Percentiles rank a stretch among this genome's conserved stretches.
Conservation (phyloP, 2,888 invertebrate genomes). For the Troilus luridus region DNA sequence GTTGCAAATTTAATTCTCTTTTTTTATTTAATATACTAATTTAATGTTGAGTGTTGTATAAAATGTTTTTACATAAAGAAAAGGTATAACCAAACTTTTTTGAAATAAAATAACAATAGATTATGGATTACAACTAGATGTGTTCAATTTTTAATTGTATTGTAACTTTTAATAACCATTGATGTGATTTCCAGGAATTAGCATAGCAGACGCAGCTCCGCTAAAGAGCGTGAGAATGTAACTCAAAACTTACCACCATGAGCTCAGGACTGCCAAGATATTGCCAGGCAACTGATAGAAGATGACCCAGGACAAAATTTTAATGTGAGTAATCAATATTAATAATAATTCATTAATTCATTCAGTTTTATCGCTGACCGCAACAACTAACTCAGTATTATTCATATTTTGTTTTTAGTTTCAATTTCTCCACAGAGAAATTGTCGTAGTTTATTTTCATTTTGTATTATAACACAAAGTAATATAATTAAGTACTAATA, state of each 20-base stretch:
- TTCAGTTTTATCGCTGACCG: too few relatives aligned
- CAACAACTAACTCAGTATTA: too few relatives aligned
- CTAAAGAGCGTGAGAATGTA: slow-evolving; percentile 88
- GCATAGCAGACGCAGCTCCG: slow-evolving; percentile 92
- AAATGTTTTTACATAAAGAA: too few relatives aligned
- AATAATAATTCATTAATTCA: neutral
- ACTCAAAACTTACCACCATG: slow-evolving; percentile 75
- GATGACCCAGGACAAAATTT: slow-evolving; percentile 82
- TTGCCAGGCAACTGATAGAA: slow-evolving; percentile 86
- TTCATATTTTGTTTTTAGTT: too few relatives aligned
- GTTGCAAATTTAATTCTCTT: too few relatives aligned
- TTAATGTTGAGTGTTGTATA: too few relatives aligned
- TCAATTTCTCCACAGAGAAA: too few relatives aligned
- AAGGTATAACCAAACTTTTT: too few relatives aligned
- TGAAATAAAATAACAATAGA: neutral
- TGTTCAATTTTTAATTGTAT: neutral
- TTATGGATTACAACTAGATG: neutral
- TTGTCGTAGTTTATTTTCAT: too few relatives aligned
- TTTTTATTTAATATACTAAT: too few relatives aligned
- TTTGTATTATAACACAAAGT: too few relatives aligned
- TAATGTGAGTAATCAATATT: slow-evolving; percentile 71
- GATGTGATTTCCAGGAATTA: slow-evolving; percentile 74
- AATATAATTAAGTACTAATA: too few relatives aligned
- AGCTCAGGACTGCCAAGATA: slow-evolving; percentile 80
- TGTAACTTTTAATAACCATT: neutral